Conservation (phyloP, 2,888 invertebrate species). For the Hirtodrosophila trivittata region DNA sequence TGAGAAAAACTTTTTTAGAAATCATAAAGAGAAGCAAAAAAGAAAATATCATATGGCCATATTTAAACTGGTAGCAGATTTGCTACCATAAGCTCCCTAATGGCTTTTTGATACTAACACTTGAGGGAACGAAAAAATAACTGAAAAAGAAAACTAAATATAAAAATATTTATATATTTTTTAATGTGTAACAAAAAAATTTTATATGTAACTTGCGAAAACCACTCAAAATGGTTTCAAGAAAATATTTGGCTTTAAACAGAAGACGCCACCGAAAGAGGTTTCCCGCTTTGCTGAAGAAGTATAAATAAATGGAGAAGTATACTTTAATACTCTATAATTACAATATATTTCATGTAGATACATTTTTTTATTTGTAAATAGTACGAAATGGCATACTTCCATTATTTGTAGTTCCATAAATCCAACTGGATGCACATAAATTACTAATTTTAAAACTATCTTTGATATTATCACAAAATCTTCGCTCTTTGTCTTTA, state of each 20-base stretch:
- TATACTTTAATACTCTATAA: too few relatives aligned
- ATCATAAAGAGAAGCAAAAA: conserved; percentile 24
- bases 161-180: not conserved
- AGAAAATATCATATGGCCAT: conserved; percentile 30
- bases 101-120: conserved; percentile 57
- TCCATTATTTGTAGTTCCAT: too few relatives aligned
- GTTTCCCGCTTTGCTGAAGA: too few relatives aligned
- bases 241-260: too few relatives aligned
- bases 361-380: too few relatives aligned
- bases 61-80: conserved; percentile 38
- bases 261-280: too few relatives aligned
- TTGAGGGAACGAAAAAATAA: conserved; percentile 8
- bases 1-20: conserved; percentile 21
- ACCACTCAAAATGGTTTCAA: too few relatives aligned
- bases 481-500: too few relatives aligned
- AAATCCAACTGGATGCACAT: too few relatives aligned
- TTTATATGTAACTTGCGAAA: not conserved
- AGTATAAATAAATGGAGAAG: too few relatives aligned
- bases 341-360: too few relatives aligned
- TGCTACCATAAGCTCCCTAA: conserved; percentile 46
- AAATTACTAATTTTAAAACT: conserved; percentile 14
- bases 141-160: not conserved
- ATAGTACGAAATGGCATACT: too few relatives aligned
- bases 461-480: conserved; percentile 9
- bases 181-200: not conserved